Evolutionary conservation across 2,888 invertebrate genomes (phyloP).

Genomic region (Lasioglossum zephyrum): DNA sequence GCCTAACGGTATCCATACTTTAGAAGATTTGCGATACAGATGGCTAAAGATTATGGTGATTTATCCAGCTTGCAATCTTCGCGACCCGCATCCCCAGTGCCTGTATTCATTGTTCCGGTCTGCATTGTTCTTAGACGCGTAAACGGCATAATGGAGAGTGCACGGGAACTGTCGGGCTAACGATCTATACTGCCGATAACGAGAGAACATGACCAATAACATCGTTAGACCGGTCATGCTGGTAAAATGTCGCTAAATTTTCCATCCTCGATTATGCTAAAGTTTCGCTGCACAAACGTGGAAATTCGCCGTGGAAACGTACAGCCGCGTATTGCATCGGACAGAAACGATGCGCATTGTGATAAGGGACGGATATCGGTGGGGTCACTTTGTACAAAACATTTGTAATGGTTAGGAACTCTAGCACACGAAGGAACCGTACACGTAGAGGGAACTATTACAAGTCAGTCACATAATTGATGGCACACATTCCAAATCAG

Average conservation of each 20-base stretch:
- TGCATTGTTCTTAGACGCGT: constrained; percentile 28
- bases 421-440: not conserved
- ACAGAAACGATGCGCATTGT: not conserved
- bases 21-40: constrained; percentile 42
- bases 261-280: constrained; percentile 7
- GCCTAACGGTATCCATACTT: constrained; percentile 57
- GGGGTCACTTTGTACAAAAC: not conserved
- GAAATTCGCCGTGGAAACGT: not conserved
- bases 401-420: not conserved
- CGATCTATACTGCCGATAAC: constrained; percentile 54
- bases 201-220: constrained; percentile 55
- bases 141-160: constrained; percentile 49
- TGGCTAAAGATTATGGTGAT: constrained; percentile 60
- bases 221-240: constrained; percentile 38
- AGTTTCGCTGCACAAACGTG: not conserved
- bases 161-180: constrained; percentile 50
- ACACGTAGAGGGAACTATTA: too few species aligned
- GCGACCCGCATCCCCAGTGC: constrained; percentile 26
- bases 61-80: constrained; percentile 56
- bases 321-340: not conserved
- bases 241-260: constrained; percentile 26
- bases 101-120: constrained; percentile 41
- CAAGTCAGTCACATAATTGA: too few species aligned
- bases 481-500: too few species aligned
- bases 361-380: not conserved